Evolutionary conservation across 2,888 invertebrate genomes (phyloP), one percentile per base, ranked within the genome.

Genomic region (Beris morrisii): DNA sequence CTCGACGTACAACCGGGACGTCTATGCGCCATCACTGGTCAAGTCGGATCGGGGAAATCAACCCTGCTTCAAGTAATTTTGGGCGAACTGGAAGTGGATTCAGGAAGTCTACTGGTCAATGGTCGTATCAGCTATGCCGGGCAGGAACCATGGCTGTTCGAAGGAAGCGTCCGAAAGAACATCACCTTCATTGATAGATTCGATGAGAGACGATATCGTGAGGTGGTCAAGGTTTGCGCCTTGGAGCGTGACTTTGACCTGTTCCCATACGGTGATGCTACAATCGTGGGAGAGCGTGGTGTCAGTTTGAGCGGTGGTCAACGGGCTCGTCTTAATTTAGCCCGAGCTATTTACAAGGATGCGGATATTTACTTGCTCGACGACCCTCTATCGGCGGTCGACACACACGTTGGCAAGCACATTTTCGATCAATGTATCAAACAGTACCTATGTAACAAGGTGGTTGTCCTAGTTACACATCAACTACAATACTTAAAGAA

Each of bases 261-360:
- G 70, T 85, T 94, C 71, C 88, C 91, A 0, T 84, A 87, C 72
- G 91, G 91, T 6, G 94, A 94, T 76, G 80, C 85, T 72, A 92
- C 91, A 0, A 78, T 91, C 59, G 90, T 94, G 1, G 93, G 94
- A 2, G 93, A 94, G 75, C 84, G 90, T 55, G 94, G 94, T 11
- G 86, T 88, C 0, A 88, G 89, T 5, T 80, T 95, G 11, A 92
- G 92, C 48, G 93, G 93, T 7, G 93, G 93, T 7, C 93, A 94
- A 80, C 86, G 87, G 75, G 92, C 93, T 1, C 84, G 94, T 70
- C 86, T 95, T 30, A 91, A 90, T 77, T 82, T 94, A 48, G 92
- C 91, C 0, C 83, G 92, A 73, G 87, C 90, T 3, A 83, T 92
- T 54, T 93, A 92, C 75, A 86, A 86, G 73, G 84, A 88, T 71